These are phyloP conservation scores for Sebastes cheni DNA, from an alignment of 2,797 vertebrate genomes.

Conservation along the genomic window DNA sequence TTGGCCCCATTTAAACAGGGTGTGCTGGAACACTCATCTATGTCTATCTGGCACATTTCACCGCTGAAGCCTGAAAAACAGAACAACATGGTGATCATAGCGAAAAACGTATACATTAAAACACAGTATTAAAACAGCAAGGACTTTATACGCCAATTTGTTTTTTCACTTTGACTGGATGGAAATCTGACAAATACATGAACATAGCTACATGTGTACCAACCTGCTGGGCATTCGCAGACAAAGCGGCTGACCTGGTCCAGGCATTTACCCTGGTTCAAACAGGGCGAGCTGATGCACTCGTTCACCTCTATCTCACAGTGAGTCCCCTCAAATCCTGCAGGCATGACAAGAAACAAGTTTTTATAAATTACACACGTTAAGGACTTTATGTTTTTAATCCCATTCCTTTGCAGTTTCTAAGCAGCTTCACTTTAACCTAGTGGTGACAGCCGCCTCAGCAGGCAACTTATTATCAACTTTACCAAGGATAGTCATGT, in stretches of 20 bases:
- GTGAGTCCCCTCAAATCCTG: slow-evolving; percentile 91
- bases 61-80: slow-evolving; percentile 83
- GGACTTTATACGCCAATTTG: background rate
- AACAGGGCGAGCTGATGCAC: slow-evolving; percentile 92
- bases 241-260: slow-evolving; percentile 91
- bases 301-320: slow-evolving; percentile 92
- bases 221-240: slow-evolving; percentile 92
- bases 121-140: background rate
- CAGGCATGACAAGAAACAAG: background rate
- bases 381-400: background rate
- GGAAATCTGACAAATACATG: background rate
- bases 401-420: background rate
- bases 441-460: background rate
- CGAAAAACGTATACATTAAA: background rate
- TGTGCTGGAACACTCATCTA: slow-evolving; percentile 87
- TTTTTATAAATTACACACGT: background rate
- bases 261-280: slow-evolving; percentile 91
- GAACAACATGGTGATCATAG: background rate
- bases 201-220: slow-evolving; percentile 40
- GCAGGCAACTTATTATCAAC: background rate
- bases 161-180: background rate
- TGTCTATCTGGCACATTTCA: slow-evolving; percentile 85
- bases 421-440: background rate
- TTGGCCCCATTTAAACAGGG: slow-evolving; percentile 87
- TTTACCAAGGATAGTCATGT: background rate